Conservation (phyloP, 2,113 vertebrate genomes). For the Procapra przewalskii region DNA sequence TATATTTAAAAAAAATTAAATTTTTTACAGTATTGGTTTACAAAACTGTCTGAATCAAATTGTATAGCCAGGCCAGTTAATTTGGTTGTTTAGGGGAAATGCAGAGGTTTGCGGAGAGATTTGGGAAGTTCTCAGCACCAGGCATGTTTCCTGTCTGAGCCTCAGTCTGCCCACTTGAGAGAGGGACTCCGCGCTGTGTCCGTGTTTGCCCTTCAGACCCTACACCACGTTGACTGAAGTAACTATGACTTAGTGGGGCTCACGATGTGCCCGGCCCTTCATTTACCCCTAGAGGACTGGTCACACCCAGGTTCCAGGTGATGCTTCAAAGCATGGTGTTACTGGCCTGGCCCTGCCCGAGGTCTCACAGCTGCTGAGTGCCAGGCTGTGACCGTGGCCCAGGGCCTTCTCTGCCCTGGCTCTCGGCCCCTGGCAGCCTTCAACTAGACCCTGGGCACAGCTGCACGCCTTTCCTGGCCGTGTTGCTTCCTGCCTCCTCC, state of each 20-base stretch:
- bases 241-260: too few relatives aligned
- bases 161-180: too few relatives aligned
- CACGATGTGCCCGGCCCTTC: fast-evolving
- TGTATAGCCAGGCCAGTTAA: not conserved
- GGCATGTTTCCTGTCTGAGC: not conserved
- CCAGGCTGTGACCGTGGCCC: fast-evolving
- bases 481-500: not conserved
- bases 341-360: not conserved
- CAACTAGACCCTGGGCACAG: not conserved
- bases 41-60: not conserved
- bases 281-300: fast-evolving
- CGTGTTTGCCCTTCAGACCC: not conserved
- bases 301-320: fast-evolving
- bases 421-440: not conserved
- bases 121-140: not conserved
- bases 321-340: not conserved
- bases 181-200: not conserved
- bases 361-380: not conserved
- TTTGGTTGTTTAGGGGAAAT: not conserved
- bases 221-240: not conserved
- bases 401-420: not conserved
- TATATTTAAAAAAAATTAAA: not conserved
- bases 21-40: not conserved
- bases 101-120: not conserved
- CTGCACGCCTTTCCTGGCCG: fast-evolving